These are phyloP conservation scores for Eira barbara DNA, from an alignment of 2,113 vertebrate genomes.

Conservation along the genomic window DNA sequence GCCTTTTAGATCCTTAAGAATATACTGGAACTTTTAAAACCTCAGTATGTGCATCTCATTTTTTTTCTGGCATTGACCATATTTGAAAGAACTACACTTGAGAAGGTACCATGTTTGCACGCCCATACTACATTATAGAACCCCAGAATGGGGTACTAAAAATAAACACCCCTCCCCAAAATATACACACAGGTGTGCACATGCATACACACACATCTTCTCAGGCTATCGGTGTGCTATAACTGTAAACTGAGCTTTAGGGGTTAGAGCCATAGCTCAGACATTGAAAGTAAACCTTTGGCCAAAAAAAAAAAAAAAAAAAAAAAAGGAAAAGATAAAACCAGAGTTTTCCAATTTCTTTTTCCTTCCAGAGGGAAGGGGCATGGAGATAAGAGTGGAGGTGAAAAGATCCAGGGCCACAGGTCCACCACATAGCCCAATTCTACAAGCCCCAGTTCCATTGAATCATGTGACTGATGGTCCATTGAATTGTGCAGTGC, in stretches of 20 bases:
- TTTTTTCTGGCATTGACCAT: constrained; percentile 79
- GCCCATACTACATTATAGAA: constrained; percentile 76
- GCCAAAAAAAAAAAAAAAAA: constrained; percentile 78
- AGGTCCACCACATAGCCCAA: not conserved
- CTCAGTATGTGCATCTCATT: not conserved
- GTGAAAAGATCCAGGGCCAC: not conserved
- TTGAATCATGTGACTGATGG: not conserved
- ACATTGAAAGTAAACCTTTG: constrained; percentile 83
- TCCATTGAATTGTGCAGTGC: not conserved
- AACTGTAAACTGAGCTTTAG: constrained; percentile 80
- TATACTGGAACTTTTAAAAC: not conserved
- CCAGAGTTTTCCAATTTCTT: constrained; percentile 27
- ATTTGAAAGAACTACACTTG: constrained; percentile 84
- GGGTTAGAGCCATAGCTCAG: constrained; percentile 77
- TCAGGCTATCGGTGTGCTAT: constrained; percentile 82
- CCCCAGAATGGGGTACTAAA: constrained; percentile 74
- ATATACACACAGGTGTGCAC: not conserved
- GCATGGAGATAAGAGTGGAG: not conserved
- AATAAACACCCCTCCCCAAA: constrained; percentile 32
- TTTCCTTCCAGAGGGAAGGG: constrained; percentile 41
- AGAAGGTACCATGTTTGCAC: constrained; percentile 80
- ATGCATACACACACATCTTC: not conserved
- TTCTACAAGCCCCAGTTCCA: not conserved
- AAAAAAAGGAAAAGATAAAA: constrained; percentile 38
- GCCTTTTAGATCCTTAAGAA: not conserved